Conservation (phyloP, 1,140 invertebrate genomes). For the Charaxes varanes region DNA sequence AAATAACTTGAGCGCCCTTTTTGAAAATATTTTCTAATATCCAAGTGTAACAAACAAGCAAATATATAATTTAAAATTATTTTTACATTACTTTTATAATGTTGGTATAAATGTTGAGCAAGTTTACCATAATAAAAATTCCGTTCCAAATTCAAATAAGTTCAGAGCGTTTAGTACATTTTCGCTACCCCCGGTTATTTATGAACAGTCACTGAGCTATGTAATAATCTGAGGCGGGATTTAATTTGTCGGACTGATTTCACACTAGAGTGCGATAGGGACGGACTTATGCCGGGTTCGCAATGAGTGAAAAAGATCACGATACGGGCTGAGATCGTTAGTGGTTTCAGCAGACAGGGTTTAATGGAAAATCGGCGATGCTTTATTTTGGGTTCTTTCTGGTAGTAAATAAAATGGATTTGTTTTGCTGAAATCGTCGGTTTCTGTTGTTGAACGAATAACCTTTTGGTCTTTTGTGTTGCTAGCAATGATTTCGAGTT, state of each 20-base stretch:
- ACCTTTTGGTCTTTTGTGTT: constrained; percentile 13
- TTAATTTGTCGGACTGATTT: constrained; percentile 81
- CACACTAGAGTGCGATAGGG: constrained; percentile 50
- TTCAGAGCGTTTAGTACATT: constrained; percentile 26
- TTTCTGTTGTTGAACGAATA: constrained; percentile 10
- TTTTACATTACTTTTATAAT: neutral
- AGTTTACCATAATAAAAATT: constrained; percentile 23
- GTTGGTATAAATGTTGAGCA: too few relatives aligned
- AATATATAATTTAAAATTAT: too few relatives aligned
- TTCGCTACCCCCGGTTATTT: constrained; percentile 71
- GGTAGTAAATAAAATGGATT: constrained; percentile 40
- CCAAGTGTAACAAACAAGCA: neutral
- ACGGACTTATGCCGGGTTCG: constrained; percentile 14
- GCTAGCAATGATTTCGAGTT: constrained; percentile 15
- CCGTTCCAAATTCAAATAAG: constrained; percentile 35
- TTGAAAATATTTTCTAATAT: neutral
- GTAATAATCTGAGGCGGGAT: constrained; percentile 80
- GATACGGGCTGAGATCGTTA: constrained; percentile 38
- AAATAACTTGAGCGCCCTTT: too few relatives aligned
- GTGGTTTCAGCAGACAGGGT: constrained; percentile 39
- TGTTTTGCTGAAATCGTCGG: constrained; percentile 27
- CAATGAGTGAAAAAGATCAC: constrained; percentile 20
- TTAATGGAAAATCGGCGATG: constrained; percentile 47
- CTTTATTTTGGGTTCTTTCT: constrained; percentile 38
- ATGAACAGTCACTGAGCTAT: constrained; percentile 80